Evolutionary conservation across 2,888 invertebrate genomes (phyloP).

Genomic region (Lasius fuliginosus): DNA sequence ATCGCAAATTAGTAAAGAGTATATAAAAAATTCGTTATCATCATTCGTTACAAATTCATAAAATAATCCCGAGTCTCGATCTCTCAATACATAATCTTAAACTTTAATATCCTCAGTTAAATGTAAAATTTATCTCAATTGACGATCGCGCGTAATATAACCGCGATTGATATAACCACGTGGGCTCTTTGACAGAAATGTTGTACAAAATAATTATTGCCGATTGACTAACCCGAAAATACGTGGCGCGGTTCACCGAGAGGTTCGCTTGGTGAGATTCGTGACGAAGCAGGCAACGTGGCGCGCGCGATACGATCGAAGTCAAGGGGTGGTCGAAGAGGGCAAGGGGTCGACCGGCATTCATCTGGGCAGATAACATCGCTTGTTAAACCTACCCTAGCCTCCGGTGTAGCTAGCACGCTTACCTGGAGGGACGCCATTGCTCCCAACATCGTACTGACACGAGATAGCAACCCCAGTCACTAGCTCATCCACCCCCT

Average conservation of each 20-base stretch:
- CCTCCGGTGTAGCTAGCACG: conserved; percentile 74
- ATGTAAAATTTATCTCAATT: background rate
- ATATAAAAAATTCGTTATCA: too few relatives aligned
- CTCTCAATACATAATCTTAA: too few relatives aligned
- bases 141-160: background rate
- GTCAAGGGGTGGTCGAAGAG: conserved; percentile 69
- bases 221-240: conserved; percentile 39
- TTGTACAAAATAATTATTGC: background rate
- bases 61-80: too few relatives aligned
- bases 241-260: conserved; percentile 37
- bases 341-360: conserved; percentile 79
- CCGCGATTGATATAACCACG: background rate
- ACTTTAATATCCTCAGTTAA: background rate
- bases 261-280: conserved; percentile 57
- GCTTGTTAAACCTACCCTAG: conserved; percentile 84
- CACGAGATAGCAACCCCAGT: conserved; percentile 79
- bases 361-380: conserved; percentile 85
- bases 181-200: background rate
- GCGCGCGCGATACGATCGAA: conserved; percentile 78
- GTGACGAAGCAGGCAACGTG: conserved; percentile 70
- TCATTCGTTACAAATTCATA: too few relatives aligned
- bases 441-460: conserved; percentile 81
- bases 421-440: conserved; percentile 76
- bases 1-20: too few relatives aligned
- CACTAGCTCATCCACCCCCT: conserved; percentile 67